Base-by-base conservation (phyloP, 2,113 vertebrate genomes). In the Eidolon helvum region DNA sequence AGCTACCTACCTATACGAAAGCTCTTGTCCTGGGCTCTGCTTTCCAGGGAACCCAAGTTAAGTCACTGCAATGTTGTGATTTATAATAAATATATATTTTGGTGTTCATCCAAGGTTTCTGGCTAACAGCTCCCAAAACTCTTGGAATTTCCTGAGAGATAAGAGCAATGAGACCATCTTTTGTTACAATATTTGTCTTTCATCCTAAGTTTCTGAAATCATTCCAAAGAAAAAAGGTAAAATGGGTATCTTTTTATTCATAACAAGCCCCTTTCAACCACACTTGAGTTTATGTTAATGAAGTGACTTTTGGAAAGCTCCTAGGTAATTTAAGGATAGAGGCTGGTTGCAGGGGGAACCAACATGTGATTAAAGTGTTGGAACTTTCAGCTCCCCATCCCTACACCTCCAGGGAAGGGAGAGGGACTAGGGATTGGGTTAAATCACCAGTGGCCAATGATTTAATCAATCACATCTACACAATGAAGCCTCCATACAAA, bases 51-150 rank as follows among this genome's bases (percentile, higher is more conserved):
- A 66, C 18, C 22, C 26, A 79, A 91, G 74, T 11, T 15, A 92
- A 92, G 61, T 92, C 12, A 68, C 40, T 74, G 24, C 7, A 11
- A 65, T 86, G 71, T 53, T 91, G 22, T 86, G 63, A 79, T 79
- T 87, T 69, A 80, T 69, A 87, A 80, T 74, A 72, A 63, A 91
- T 57, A 82, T 38, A 91, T 82, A 38, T 80, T 63, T 95, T 87
- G 50, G 16, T 79, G 30, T 91, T 71, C 35, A 71, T 43, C 53
- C 88, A 87, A 92, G 24, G 14, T 92, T 87, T 50, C 40, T 74
- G 66, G 33, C 59, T 75, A 33, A 82, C 21, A 75, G 19, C 3
- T 82, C 26, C 61, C 48, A 18, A 92, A 82, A 68, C 48, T 2
- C 26, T 38, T 92, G 38, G 22, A 82, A 82, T 65, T 74, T 82